Percentiles rank a stretch among this genome's conserved stretches.
Conservation (phyloP, 2,888 invertebrate genomes). For the Eristalinus aeneus region DNA sequence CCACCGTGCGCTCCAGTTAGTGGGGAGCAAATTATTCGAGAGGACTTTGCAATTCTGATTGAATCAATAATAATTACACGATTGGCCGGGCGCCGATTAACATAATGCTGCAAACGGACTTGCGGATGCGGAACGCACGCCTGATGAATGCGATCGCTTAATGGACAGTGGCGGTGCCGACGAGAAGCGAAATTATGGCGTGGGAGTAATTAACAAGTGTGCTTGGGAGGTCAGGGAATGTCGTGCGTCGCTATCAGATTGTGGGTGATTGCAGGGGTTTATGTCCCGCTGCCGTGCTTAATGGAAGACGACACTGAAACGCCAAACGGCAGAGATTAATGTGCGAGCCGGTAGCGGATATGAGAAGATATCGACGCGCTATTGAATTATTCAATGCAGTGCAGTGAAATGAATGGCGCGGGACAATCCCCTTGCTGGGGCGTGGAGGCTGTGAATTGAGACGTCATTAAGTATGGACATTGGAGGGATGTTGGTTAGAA, state of each 20-base stretch:
- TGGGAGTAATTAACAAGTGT: conserved; percentile 59
- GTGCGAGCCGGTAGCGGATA: conserved; percentile 22
- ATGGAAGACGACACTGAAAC: conserved; percentile 48
- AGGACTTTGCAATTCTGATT: conserved; percentile 54
- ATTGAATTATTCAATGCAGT: background rate
- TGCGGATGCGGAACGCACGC: conserved; percentile 64
- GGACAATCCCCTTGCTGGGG: no score
- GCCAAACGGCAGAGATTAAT: conserved; percentile 54
- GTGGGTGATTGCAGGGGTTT: background rate
- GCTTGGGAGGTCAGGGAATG: conserved; percentile 6
- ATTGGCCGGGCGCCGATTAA: conserved; percentile 60
- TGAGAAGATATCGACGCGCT: background rate
- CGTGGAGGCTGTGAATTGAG: no score
- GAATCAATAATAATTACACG: conserved; percentile 69
- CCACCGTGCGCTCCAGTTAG: background rate
- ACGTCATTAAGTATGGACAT: no score
- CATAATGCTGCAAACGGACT: conserved; percentile 61
- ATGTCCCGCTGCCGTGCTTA: conserved; percentile 17
- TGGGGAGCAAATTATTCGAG: conserved; percentile 35
- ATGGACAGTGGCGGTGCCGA: conserved; percentile 59
- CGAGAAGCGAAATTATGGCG: conserved; percentile 65
- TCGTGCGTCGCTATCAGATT: background rate
- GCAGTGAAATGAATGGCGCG: no score
- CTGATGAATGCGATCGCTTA: conserved; percentile 61
- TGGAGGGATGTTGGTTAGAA: no score